Base-by-base conservation (phyloP, 2,888 invertebrate species). In the Cyrtodaria siliqua region DNA sequence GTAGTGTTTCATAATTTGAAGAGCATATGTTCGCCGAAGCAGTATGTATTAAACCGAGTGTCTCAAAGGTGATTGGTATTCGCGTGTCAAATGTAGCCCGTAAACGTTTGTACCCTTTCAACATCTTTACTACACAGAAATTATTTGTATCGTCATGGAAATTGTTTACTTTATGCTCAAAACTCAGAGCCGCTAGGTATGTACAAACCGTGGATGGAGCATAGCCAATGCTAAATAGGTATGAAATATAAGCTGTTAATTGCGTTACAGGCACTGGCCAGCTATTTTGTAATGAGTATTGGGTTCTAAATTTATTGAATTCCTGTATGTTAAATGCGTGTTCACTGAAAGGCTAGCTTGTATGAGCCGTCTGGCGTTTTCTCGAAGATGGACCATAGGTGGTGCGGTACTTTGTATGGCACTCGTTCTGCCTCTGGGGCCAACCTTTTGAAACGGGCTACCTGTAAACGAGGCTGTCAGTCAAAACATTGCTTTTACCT, bases 1-100 rank as follows among this genome's bases (percentile, higher is more conserved):
- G 47, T 6, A 18, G 27, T 0, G 59, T 23, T 49, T 77, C 71
- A 63, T 63, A 77, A 1, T 14, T 16, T 24, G 50, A 62, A 9
- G 16, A 49, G 29, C 77, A 78, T 16, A 78, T 47, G 18, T 3
- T 18, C 2, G 63, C 33, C 24, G 72, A 23, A 9, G 24, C 49
- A 12, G 27, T 27, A 33, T 27, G 2, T 18, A 49, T 33, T 27
- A 18, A 26, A 20, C 47, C 29, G n/a, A 47, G 23, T n/a, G 49
- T 18, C 18, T 24, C 26, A 9, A 49, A 12, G n/a, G 47, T 29
- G 8, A 49, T 50, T 61, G 61, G 60, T 26, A 26, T 18, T 20
- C 47, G 4, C 16, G n/a, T 9, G 16, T 47, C 47, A 14, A 24
- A 16, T 20, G n/a, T 20, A 9, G 18, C 47, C 6, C 27, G 14